Evolutionary conservation across 2,113 vertebrate species (phyloP).

Genomic region (Pteropus alecto): DNA sequence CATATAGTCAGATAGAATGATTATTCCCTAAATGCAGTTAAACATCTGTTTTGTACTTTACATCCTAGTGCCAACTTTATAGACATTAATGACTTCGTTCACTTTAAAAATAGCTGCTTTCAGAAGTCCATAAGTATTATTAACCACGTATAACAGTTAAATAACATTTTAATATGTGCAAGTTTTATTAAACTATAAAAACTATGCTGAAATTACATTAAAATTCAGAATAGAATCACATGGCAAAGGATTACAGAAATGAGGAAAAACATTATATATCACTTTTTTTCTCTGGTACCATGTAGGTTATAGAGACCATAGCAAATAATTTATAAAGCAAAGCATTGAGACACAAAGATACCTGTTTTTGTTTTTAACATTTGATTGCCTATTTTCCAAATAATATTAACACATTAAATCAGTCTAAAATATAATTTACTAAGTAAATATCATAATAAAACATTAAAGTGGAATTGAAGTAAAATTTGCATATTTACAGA

Average conservation of each 20-base stretch:
- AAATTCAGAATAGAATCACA: slow-evolving; percentile 47
- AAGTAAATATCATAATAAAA: background rate
- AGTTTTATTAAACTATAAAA: slow-evolving; percentile 62
- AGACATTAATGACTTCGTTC: slow-evolving; percentile 46
- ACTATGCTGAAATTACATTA: slow-evolving; percentile 54
- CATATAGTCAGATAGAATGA: background rate
- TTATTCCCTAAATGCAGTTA: background rate
- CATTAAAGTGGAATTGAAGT: background rate
- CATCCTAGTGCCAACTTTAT: slow-evolving; percentile 43
- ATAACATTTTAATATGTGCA: slow-evolving; percentile 59
- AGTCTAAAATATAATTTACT: background rate
- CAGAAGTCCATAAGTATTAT: slow-evolving; percentile 55
- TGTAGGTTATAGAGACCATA: background rate
- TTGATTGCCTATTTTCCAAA: background rate
- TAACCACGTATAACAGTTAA: slow-evolving; percentile 55
- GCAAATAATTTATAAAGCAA: background rate
- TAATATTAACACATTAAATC: background rate
- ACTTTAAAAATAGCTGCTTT: slow-evolving; percentile 52
- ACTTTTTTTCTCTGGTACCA: background rate
- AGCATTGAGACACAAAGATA: background rate
- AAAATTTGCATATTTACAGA: background rate
- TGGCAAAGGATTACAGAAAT: background rate
- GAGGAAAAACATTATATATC: background rate
- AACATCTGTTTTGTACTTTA: slow-evolving; percentile 30
- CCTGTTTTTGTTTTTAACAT: background rate